Conservation (phyloP, 2,797 vertebrate species). For the Choloepus didactylus region DNA sequence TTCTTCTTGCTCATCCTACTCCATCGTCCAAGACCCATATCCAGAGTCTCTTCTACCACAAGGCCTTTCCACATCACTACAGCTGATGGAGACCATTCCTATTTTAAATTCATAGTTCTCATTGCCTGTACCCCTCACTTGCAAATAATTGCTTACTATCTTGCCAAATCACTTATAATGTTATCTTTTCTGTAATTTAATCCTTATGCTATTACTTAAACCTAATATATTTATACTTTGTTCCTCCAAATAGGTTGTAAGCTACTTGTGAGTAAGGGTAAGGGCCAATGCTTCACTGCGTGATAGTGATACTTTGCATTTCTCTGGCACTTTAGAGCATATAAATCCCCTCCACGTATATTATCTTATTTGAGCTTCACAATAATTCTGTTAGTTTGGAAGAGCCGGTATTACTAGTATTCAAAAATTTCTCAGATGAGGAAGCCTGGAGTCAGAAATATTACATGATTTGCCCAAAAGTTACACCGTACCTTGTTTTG, state of each 20-base stretch:
- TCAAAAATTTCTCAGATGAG: neutral
- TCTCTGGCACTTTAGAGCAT: neutral
- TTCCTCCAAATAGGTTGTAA: neutral
- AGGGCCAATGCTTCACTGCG: neutral
- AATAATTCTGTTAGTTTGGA: constrained; percentile 26
- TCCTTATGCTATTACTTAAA: neutral
- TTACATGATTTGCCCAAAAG: neutral
- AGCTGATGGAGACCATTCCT: neutral
- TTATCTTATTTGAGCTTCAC: neutral
- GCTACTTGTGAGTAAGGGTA: neutral
- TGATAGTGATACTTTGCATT: neutral
- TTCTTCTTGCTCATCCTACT: neutral
- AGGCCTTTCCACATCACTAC: neutral
- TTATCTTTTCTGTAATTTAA: constrained; percentile 48
- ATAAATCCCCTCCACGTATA: constrained; percentile 28
- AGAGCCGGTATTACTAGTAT: neutral
- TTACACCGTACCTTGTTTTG: neutral
- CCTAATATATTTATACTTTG: constrained; percentile 35
- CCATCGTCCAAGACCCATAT: neutral
- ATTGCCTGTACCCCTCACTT: neutral
- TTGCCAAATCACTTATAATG: neutral
- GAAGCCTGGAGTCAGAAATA: neutral
- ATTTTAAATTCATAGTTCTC: constrained; percentile 24
- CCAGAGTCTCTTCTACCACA: neutral
- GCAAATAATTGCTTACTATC: constrained; percentile 23